These are phyloP conservation scores for Spondyliosoma cantharus DNA, from an alignment of 2,797 vertebrate species.

Conservation along the genomic window DNA sequence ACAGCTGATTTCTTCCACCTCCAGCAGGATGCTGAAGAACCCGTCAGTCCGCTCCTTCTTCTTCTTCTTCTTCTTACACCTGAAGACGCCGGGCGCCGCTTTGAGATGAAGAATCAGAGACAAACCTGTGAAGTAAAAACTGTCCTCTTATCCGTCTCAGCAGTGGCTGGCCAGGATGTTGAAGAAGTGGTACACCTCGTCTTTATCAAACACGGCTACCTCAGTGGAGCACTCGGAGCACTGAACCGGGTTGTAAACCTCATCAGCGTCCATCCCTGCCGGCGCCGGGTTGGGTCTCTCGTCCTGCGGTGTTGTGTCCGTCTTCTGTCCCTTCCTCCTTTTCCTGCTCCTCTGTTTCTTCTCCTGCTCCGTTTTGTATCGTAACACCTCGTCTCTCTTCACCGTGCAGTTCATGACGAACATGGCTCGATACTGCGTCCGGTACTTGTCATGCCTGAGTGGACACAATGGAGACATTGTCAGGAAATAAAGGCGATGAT, in stretches of 20 bases:
- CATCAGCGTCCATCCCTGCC: slow-evolving; percentile 83
- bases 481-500: background rate
- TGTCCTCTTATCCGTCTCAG: slow-evolving; percentile 71
- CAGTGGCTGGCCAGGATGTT: slow-evolving; percentile 95
- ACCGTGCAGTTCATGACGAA: slow-evolving; percentile 98
- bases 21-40: background rate
- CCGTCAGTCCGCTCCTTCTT: background rate
- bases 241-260: slow-evolving; percentile 91
- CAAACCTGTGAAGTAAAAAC: background rate
- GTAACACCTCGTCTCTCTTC: slow-evolving; percentile 90
- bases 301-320: slow-evolving; percentile 16
- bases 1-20: background rate
- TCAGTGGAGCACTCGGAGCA: slow-evolving; percentile 95
- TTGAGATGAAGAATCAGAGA: background rate
- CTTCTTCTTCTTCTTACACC: slow-evolving; percentile 1
- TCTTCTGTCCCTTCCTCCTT: slow-evolving; percentile 73
- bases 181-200: slow-evolving; percentile 98
- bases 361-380: slow-evolving; percentile 83
- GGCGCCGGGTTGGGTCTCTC: slow-evolving; percentile 54
- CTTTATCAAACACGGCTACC: slow-evolving; percentile 94
- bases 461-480: background rate
- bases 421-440: slow-evolving; percentile 97
- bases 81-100: background rate
- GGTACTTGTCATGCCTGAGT: slow-evolving; percentile 93
- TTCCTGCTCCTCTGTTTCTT: slow-evolving; percentile 80